These are phyloP conservation scores for Eilema griseolum DNA, from an alignment of 2,888 invertebrate species.

Conservation along the genomic window DNA sequence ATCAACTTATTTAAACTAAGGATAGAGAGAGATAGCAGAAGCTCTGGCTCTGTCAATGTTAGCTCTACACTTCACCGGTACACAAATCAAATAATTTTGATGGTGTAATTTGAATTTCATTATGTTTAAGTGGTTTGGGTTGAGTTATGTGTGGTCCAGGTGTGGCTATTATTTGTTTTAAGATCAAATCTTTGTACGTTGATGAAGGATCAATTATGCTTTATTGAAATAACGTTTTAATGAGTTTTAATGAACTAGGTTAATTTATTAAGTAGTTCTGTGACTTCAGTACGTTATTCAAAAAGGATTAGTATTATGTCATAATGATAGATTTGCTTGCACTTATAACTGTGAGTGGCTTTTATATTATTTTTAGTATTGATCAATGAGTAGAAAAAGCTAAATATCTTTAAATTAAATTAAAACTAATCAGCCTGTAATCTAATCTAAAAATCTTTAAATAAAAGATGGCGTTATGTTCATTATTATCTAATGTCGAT, in stretches of 20 bases:
- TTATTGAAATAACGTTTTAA: slow-evolving; percentile 1
- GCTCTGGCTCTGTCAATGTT: slow-evolving; percentile 65
- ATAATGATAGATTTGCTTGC: not conserved
- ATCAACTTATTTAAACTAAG: slow-evolving; percentile 55
- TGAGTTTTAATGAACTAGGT: not conserved
- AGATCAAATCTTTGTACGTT: slow-evolving; percentile 7
- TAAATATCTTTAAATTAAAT: not conserved
- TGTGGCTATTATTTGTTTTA: slow-evolving; percentile 13
- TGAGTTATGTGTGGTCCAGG: slow-evolving; percentile 23
- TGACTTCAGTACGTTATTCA: not conserved
- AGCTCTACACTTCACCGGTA: slow-evolving; percentile 65
- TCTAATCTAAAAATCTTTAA: not conserved
- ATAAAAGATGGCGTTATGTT: not conserved
- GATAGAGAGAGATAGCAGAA: slow-evolving; percentile 51
- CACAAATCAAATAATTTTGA: slow-evolving; percentile 62
- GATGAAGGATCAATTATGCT: slow-evolving; percentile 9
- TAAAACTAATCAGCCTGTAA: not conserved
- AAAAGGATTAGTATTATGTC: not conserved
- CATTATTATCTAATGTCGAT: not conserved
- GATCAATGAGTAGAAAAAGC: not conserved
- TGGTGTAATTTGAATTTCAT: slow-evolving; percentile 57
- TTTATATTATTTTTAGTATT: not conserved
- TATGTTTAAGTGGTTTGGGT: slow-evolving; percentile 35
- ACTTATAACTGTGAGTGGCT: not conserved
- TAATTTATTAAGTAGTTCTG: not conserved